Conservation (phyloP, 2,113 vertebrate genomes). For the Oreochromis spilurus region DNA sequence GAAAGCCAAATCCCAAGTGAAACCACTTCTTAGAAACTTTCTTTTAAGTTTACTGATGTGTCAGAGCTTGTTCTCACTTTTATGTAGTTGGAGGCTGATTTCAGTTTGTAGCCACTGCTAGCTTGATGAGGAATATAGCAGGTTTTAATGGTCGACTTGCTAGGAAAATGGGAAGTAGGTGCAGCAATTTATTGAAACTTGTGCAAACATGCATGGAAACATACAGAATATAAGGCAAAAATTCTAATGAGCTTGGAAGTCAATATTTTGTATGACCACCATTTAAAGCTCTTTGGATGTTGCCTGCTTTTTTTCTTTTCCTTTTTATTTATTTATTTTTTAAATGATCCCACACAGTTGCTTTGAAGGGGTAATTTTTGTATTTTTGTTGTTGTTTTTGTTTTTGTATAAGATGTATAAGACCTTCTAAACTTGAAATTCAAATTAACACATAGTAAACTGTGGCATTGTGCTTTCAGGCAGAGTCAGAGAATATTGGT, state of each 20-base stretch:
- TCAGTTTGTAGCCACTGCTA: background rate
- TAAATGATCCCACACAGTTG: background rate
- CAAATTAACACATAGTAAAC: background rate
- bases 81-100: background rate
- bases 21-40: background rate
- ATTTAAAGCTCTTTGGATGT: background rate
- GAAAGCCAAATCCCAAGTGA: background rate
- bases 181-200: background rate
- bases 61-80: background rate
- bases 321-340: rapidly evolving
- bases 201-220: background rate
- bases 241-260: background rate
- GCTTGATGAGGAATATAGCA: background rate
- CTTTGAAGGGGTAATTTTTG: background rate
- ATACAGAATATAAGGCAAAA: background rate
- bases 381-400: background rate
- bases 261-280: background rate
- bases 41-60: background rate
- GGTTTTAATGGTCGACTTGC: background rate
- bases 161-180: background rate
- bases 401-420: background rate
- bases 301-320: background rate
- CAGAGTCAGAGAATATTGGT: background rate
- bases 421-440: background rate
- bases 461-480: background rate